These are phyloP conservation scores for Trichosurus vulpecula DNA, from an alignment of 2,797 vertebrate genomes.

Conservation along the genomic window DNA sequence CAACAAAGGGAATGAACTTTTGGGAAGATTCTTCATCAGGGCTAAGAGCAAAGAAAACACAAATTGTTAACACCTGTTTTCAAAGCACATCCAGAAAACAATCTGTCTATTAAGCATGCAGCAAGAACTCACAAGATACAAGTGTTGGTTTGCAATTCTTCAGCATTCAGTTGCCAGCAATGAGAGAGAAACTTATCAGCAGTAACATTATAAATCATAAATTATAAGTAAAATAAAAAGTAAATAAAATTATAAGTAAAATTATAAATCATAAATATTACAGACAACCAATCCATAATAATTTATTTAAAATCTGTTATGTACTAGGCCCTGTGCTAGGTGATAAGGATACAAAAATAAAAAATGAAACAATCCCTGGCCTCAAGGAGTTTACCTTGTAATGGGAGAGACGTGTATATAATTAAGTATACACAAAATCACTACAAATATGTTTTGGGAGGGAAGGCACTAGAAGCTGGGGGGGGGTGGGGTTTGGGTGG, in stretches of 20 bases:
- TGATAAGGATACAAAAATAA: background rate
- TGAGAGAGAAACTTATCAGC: background rate
- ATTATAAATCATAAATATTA: background rate
- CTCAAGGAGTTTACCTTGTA: background rate
- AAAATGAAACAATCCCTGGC: background rate
- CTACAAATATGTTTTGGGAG: background rate
- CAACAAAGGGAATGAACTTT: conserved; percentile 98
- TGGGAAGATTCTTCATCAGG: conserved; percentile 98
- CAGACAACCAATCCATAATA: background rate
- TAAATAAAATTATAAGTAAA: too few species aligned
- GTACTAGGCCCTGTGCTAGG: background rate
- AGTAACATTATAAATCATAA: too few species aligned
- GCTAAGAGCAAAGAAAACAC: conserved; percentile 84
- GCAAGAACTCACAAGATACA: conserved; percentile 75
- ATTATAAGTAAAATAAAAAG: too few species aligned
- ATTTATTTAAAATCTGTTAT: background rate
- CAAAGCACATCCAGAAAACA: accelerated
- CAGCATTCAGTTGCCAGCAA: conserved; percentile 64
- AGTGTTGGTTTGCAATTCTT: conserved; percentile 64
- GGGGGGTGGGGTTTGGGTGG: background rate
- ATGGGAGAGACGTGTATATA: background rate
- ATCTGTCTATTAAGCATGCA: conserved; percentile 79
- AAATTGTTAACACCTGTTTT: conserved; percentile 58
- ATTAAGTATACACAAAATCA: background rate
- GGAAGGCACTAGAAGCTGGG: background rate